These are phyloP conservation scores for Heliconius melpomene DNA, from an alignment of 1,140 invertebrate species.

Conservation along the genomic window DNA sequence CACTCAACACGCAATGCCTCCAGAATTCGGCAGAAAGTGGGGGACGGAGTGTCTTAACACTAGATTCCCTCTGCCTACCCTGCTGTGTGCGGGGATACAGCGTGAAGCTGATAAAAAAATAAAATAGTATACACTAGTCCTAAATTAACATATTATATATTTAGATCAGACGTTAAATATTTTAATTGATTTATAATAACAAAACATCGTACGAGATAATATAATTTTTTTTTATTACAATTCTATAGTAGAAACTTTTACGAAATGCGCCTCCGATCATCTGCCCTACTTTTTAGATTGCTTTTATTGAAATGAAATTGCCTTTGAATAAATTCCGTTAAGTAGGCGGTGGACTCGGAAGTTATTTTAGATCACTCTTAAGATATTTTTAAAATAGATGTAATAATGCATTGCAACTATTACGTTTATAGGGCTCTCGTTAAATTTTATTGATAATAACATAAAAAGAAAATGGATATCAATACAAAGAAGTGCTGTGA, in stretches of 20 bases:
- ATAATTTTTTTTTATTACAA: background rate
- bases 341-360: conserved; percentile 36
- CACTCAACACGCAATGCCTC: no score
- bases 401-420: conserved; percentile 30
- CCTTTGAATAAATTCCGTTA: conserved; percentile 56
- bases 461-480: no score
- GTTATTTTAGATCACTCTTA: conserved; percentile 43
- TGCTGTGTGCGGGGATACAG: no score
- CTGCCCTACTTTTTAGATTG: conserved; percentile 71
- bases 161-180: background rate
- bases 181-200: background rate
- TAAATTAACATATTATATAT: background rate
- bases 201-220: conserved; percentile 4
- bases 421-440: conserved; percentile 27
- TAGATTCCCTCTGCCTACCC: no score
- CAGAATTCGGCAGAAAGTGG: no score
- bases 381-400: conserved; percentile 42
- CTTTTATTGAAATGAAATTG: conserved; percentile 69
- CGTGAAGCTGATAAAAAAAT: no score
- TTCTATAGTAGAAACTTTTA: conserved; percentile 36
- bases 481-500: no score
- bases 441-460: conserved; percentile 29
- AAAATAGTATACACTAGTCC: no score
- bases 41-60: no score
- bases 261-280: conserved; percentile 56